Conservation (phyloP, 2,888 invertebrate genomes). For the Heliothis peltigera region DNA sequence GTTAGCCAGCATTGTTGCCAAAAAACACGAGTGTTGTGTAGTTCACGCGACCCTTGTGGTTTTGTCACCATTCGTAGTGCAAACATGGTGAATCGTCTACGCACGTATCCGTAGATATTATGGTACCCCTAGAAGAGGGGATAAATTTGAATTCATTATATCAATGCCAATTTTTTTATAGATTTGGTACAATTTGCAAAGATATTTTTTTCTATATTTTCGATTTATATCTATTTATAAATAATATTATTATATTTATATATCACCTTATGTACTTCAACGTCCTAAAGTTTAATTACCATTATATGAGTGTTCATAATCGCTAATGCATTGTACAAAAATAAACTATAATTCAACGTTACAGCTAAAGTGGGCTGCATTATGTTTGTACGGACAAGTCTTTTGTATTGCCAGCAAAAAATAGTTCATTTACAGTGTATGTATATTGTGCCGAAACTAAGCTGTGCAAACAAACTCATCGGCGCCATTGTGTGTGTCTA, state of each 20-base stretch:
- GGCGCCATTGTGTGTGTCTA: constrained; percentile 46
- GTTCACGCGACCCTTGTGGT: constrained; percentile 12
- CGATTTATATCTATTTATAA: no score
- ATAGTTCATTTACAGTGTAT: constrained; percentile 36
- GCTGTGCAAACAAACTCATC: constrained; percentile 60
- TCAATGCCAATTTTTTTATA: no score
- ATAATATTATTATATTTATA: background rate
- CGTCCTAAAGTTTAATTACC: background rate
- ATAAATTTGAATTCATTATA: constrained; percentile 30
- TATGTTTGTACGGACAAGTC: constrained; percentile 35
- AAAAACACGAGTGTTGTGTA: constrained; percentile 38
- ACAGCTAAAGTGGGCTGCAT: constrained; percentile 21
- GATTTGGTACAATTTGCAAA: no score
- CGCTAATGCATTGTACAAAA: background rate
- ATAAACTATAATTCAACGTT: constrained; percentile 17
- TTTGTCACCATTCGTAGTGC: constrained; percentile 12
- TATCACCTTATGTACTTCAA: background rate
- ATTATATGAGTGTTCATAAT: background rate
- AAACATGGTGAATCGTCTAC: constrained; percentile 33
- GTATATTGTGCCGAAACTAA: constrained; percentile 56
- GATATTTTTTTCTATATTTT: no score
- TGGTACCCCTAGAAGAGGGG: background rate
- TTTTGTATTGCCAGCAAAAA: constrained; percentile 42
- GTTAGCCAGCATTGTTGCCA: constrained; percentile 4
- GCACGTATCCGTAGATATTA: constrained; percentile 39